These are phyloP conservation scores for Lasioglossum malachurum DNA, from an alignment of 2,888 invertebrate genomes.

Conservation along the genomic window DNA sequence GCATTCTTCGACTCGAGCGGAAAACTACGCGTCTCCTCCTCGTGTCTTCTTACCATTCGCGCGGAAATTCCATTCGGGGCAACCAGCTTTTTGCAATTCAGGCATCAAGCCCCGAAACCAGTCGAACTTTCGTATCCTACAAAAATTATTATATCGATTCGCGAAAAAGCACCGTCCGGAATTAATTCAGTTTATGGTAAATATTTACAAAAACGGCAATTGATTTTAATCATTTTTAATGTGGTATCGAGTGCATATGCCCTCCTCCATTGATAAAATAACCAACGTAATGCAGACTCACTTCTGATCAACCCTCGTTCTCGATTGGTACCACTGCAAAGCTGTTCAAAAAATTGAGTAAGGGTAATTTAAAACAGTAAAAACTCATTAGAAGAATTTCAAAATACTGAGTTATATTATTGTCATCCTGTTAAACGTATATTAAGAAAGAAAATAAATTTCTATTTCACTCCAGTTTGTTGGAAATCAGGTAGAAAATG, in stretches of 20 bases:
- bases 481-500: no score
- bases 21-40: not conserved
- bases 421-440: no score
- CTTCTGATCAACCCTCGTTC: not conserved
- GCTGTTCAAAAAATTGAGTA: no score
- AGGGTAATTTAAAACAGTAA: no score
- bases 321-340: no score
- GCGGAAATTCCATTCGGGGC: not conserved
- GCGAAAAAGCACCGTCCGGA: not conserved
- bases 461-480: no score
- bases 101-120: not conserved
- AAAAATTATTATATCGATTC: not conserved
- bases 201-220: not conserved
- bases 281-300: not conserved
- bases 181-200: not conserved
- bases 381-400: no score
- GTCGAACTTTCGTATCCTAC: not conserved
- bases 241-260: not conserved
- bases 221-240: not conserved
- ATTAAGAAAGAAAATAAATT: no score
- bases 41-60: not conserved
- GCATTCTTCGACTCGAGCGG: constrained; percentile 59
- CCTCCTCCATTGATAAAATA: not conserved
- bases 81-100: not conserved
- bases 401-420: no score